Conservation (phyloP, 2,888 invertebrate genomes). For the Chymomyza amoena region DNA sequence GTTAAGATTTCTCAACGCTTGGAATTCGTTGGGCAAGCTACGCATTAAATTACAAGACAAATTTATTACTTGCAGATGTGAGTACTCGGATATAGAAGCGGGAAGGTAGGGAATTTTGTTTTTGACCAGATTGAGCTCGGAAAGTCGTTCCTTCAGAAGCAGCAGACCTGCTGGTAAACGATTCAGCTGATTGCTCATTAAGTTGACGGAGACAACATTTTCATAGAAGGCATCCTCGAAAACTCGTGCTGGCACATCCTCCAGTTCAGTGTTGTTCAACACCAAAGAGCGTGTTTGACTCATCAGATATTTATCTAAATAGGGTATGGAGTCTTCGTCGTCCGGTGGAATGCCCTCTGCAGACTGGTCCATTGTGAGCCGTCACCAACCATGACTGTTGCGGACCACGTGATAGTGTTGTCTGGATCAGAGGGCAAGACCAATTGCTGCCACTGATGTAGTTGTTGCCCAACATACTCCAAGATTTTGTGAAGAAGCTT, state of each 20-base stretch:
- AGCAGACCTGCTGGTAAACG: constrained; percentile 73
- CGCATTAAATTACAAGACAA: constrained; percentile 84
- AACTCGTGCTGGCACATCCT: constrained; percentile 34
- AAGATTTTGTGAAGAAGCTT: too few species aligned
- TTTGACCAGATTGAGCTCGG: constrained; percentile 84
- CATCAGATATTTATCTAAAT: constrained; percentile 57
- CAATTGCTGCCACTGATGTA: too few species aligned
- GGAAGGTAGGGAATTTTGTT: constrained; percentile 84
- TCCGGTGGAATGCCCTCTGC: constrained; percentile 34
- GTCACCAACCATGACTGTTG: constrained; percentile 50
- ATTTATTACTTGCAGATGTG: constrained; percentile 83
- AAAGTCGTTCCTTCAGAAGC: constrained; percentile 79
- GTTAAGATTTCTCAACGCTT: constrained; percentile 84
- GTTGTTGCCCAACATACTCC: too few species aligned
- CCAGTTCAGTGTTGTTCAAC: constrained; percentile 19
- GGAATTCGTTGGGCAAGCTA: constrained; percentile 83
- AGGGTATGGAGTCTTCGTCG: not conserved
- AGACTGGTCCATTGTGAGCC: constrained; percentile 53
- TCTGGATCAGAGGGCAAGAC: too few species aligned
- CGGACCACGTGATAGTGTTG: too few species aligned
- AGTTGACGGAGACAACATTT: constrained; percentile 41
- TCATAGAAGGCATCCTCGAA: constrained; percentile 43
- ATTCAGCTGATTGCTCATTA: constrained; percentile 38
- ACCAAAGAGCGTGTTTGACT: constrained; percentile 37
- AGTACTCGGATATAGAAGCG: constrained; percentile 82